Conservation (phyloP, 2,888 invertebrate species). For the Pachymerium ferrugineum region DNA sequence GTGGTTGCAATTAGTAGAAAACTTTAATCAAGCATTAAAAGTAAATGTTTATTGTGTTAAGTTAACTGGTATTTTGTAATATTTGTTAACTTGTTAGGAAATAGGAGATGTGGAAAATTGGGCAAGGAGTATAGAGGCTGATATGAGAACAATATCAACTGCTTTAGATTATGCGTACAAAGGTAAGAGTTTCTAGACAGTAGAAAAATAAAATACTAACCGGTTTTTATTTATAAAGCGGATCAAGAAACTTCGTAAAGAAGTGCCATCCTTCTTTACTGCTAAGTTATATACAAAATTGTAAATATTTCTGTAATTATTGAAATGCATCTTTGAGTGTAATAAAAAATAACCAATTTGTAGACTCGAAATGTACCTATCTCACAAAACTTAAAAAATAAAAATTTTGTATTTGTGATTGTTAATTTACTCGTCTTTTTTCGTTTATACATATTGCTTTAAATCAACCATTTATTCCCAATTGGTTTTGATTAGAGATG, state of each 20-base stretch:
- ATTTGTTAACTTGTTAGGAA: constrained; percentile 57
- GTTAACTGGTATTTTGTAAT: neutral
- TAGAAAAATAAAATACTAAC: neutral
- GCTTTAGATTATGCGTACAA: constrained; percentile 92
- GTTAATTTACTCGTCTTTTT: too few relatives aligned
- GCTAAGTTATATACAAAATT: neutral
- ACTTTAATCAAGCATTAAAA: constrained; percentile 54
- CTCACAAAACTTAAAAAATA: too few relatives aligned
- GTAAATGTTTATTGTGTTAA: constrained; percentile 38
- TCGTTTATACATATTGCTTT: too few relatives aligned
- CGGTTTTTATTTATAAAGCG: neutral
- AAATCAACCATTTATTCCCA: too few relatives aligned
- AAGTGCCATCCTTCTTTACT: neutral
- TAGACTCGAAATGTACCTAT: neutral
- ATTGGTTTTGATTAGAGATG: too few relatives aligned
- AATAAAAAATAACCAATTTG: neutral
- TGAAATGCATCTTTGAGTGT: neutral
- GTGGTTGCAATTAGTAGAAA: constrained; percentile 77
- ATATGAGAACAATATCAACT: constrained; percentile 85
- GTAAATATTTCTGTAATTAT: neutral
- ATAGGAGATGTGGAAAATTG: constrained; percentile 98
- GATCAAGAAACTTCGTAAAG: constrained; percentile 3
- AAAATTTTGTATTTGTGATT: too few relatives aligned
- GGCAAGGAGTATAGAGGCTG: constrained; percentile 93
- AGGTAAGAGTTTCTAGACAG: constrained; percentile 46